Percentiles rank a stretch among this genome's conserved stretches.
Conservation (phyloP, 2,797 vertebrate species). For the Tiaroga cobitis region DNA sequence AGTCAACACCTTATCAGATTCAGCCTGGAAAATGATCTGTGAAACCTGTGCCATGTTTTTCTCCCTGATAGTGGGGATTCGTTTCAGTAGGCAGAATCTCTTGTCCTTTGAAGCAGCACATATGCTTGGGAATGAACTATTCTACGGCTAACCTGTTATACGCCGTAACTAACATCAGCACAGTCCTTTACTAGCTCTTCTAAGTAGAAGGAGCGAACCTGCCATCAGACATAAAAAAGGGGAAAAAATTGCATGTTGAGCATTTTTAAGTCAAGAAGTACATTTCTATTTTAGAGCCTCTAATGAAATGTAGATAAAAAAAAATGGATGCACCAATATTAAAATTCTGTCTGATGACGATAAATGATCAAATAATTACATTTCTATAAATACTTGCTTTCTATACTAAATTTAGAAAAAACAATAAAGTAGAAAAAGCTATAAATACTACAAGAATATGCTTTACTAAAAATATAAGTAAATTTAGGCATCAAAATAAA, state of each 20-base stretch:
- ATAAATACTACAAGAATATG: too few species aligned
- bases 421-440: background rate
- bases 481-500: background rate
- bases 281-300: background rate
- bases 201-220: background rate
- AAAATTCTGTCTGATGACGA: background rate
- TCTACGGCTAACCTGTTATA: slow-evolving; percentile 4
- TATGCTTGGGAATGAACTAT: background rate
- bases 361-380: background rate
- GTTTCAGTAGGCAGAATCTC: slow-evolving; percentile 22
- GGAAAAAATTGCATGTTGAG: too few species aligned
- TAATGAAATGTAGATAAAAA: background rate
- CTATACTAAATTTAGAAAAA: background rate
- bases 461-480: background rate
- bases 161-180: background rate
- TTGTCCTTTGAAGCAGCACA: slow-evolving; percentile 37
- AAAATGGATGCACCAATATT: background rate
- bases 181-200: background rate
- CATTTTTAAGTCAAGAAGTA: background rate
- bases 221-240: background rate
- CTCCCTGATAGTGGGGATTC: slow-evolving; percentile 29
- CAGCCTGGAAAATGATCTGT: slow-evolving; percentile 34
- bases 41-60: slow-evolving; percentile 44
- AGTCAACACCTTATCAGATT: slow-evolving; percentile 43
- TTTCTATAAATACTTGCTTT: background rate